phyloP scores from a whole-genome alignment of 2,888 invertebrate species.

The Willowsia nigromaculata region DNA sequence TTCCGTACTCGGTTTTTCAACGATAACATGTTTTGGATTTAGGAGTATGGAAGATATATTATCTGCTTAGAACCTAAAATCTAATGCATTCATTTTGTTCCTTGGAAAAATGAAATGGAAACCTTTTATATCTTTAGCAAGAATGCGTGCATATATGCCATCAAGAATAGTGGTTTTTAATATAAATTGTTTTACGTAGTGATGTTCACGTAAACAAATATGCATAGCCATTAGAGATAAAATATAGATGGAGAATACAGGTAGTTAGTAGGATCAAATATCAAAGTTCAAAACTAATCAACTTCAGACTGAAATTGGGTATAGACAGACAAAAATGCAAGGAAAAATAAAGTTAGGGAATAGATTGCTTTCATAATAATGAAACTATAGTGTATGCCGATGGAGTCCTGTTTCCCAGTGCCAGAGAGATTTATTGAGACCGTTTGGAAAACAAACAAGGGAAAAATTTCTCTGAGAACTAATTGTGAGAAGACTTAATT shows the following conservation, averaged over 20 bases:
- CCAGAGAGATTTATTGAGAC: neutral
- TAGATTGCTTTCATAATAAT: neutral
- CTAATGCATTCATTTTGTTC: no score
- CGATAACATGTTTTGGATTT: neutral
- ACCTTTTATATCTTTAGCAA: no score
- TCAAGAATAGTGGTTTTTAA: no score
- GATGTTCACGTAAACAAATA: neutral
- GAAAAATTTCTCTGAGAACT: neutral
- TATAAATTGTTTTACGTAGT: no score
- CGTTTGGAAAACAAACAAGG: neutral
- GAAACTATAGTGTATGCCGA: neutral
- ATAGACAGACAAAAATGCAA: neutral
- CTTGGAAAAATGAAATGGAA: no score
- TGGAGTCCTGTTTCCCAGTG: neutral
- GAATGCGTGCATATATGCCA: no score
- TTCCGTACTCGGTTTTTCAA: neutral
- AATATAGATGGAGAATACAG: neutral
- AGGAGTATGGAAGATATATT: no score
- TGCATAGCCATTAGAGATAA: neutral
- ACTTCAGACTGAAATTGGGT: neutral
- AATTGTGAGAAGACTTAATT: neutral
- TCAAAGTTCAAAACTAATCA: conserved; percentile 7
- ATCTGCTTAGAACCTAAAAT: no score
- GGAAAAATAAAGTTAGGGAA: neutral
- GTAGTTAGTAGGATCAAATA: neutral